Base-by-base conservation (phyloP, 2,888 invertebrate species). In the Unio pictorum region DNA sequence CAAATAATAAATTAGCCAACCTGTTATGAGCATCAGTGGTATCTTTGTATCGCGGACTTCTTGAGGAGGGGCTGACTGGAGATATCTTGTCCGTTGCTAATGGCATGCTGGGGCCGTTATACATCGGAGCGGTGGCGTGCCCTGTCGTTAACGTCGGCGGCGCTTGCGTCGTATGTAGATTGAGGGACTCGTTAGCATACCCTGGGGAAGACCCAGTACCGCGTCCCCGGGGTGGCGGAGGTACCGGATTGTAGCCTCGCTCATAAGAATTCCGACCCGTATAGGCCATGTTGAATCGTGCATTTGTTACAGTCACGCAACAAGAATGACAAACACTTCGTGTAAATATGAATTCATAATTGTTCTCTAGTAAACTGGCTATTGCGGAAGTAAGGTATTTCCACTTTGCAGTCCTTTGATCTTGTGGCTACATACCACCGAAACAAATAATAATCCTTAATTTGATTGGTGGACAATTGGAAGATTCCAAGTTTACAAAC, bases 1-100 rank as follows among this genome's bases (percentile, higher is more conserved):
- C 8, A 45, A 45, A 15, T 45, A 45, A 45, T 28, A 26, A 67
- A n/a, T 60, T 20, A n/a, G 11, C 15, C 59, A 66, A 77, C 77
- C 77, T 74, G 64, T 77, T 77, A 30, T 77, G 77, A 15, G 77
- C 77, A 73, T 77, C 77, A 4, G 73, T 74, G 20, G 77, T 58
- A 61, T 77, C 77, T 55, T 73, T 74, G 64, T 77, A 77, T 8
- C 77, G 61, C n/a, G 77, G 77, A 62, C 77, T 77, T 30, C 77
- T 60, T 18, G 74, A 74, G 23, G 77, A 70, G 20, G 77, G 77
- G 55, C 77, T 77, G 45, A 73, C 74, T 20, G 72, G 77, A 58
- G 74, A 66, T 54, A 66, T 66, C 66, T 66, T 66, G n/a, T 66
- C 73, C 34, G 74, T 59, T 56, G 63, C 64, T 34, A 15, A 20